These are phyloP conservation scores for Hydraecia micacea DNA, from an alignment of 2,888 invertebrate species.

Conservation along the genomic window DNA sequence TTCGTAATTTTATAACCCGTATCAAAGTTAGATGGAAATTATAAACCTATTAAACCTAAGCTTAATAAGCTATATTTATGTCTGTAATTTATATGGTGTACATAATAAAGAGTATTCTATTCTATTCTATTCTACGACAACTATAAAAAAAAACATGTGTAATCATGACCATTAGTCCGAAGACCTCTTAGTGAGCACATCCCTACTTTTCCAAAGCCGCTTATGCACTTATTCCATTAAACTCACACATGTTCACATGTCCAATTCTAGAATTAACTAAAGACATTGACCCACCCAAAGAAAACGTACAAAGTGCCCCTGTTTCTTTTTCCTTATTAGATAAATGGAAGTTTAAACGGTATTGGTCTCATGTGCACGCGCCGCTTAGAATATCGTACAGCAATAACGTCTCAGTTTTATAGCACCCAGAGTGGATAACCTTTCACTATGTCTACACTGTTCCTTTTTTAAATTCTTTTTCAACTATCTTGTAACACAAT, in stretches of 20 bases:
- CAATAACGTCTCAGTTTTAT: slow-evolving; percentile 44
- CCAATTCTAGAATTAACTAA: slow-evolving; percentile 29
- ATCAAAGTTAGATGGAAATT: not conserved
- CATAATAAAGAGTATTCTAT: no score
- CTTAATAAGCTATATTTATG: no score
- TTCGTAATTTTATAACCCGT: no score
- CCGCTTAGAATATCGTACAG: slow-evolving; percentile 54
- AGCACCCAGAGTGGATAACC: slow-evolving; percentile 1
- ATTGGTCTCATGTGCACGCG: slow-evolving; percentile 55
- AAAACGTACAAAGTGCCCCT: not conserved
- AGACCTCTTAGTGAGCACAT: not conserved
- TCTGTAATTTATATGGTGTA: no score
- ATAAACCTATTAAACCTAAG: not conserved
- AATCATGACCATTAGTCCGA: not conserved
- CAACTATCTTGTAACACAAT: not conserved
- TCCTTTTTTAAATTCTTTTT: slow-evolving; percentile 17
- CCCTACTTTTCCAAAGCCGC: not conserved
- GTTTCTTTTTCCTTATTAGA: slow-evolving; percentile 50
- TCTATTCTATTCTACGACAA: no score
- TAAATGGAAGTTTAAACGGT: slow-evolving; percentile 43
- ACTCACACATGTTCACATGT: slow-evolving; percentile 9
- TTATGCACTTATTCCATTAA: not conserved
- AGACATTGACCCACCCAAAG: not conserved
- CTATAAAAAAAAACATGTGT: no score
- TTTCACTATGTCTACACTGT: slow-evolving; percentile 11